A percentile compares a stretch with the other conserved stretches of the same genome.
phyloP scores from a whole-genome alignment of 2,888 invertebrate species.

The Pristionchus japonicus region DNA sequence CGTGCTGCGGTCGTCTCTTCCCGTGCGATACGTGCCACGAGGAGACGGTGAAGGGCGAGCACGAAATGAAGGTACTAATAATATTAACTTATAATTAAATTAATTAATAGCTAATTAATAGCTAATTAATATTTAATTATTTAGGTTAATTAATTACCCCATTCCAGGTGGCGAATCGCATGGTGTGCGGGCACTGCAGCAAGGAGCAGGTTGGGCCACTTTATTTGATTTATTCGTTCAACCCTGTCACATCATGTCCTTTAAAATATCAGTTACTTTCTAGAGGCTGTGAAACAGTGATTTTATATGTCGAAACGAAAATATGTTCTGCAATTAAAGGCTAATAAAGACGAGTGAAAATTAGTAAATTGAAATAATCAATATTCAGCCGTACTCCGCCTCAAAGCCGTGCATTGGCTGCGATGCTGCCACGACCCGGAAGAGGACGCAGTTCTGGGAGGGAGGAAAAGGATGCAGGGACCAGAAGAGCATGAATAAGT shows the following conservation, averaged over 20 bases:
- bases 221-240: not conserved
- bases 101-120: no score
- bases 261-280: no score
- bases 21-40: slow-evolving; percentile 54
- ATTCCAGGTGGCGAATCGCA: slow-evolving; percentile 75
- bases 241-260: no score
- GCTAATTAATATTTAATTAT: not conserved
- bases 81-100: not conserved
- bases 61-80: slow-evolving; percentile 57
- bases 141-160: not conserved
- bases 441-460: slow-evolving; percentile 76
- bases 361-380: not conserved
- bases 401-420: slow-evolving; percentile 52
- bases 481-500: slow-evolving; percentile 76
- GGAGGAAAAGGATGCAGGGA: slow-evolving; percentile 78
- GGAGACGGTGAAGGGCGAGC: slow-evolving; percentile 48
- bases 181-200: slow-evolving; percentile 78
- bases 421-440: slow-evolving; percentile 48
- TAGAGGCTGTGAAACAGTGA: no score
- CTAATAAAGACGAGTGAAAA: no score
- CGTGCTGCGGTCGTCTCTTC: slow-evolving; percentile 53
- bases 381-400: slow-evolving; percentile 51
- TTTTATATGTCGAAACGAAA: no score
- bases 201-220: slow-evolving; percentile 75
- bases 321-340: no score